Conservation (phyloP, 2,113 vertebrate species). For the Podilymbus podiceps region DNA sequence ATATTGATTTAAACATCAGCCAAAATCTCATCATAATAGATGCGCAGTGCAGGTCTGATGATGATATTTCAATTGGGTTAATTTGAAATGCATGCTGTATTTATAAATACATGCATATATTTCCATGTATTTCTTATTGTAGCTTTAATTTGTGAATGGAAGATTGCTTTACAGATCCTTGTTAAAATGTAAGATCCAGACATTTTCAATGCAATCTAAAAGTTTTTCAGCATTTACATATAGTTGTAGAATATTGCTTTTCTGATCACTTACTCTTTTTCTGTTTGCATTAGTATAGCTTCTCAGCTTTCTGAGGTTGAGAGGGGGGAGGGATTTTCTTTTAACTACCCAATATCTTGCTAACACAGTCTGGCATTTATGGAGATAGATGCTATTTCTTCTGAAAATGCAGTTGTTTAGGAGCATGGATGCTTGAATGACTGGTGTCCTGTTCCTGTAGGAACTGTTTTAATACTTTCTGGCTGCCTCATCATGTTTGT, state of each 20-base stretch:
- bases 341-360: background rate
- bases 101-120: rapidly evolving
- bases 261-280: background rate
- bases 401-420: background rate
- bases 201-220: background rate
- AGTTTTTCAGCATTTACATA: rapidly evolving
- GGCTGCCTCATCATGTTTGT: background rate
- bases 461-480: background rate
- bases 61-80: background rate
- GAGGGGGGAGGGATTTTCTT: background rate
- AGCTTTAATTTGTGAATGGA: background rate
- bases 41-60: background rate
- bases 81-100: background rate
- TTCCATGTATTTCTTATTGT: rapidly evolving
- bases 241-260: background rate
- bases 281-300: background rate
- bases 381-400: background rate
- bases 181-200: background rate
- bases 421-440: background rate
- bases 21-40: rapidly evolving
- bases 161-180: background rate
- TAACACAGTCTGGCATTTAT: background rate
- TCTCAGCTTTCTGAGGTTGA: background rate
- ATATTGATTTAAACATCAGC: background rate
- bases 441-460: background rate